phyloP scores from a whole-genome alignment of 2,113 vertebrate genomes.

The Corythornis cristatus region DNA sequence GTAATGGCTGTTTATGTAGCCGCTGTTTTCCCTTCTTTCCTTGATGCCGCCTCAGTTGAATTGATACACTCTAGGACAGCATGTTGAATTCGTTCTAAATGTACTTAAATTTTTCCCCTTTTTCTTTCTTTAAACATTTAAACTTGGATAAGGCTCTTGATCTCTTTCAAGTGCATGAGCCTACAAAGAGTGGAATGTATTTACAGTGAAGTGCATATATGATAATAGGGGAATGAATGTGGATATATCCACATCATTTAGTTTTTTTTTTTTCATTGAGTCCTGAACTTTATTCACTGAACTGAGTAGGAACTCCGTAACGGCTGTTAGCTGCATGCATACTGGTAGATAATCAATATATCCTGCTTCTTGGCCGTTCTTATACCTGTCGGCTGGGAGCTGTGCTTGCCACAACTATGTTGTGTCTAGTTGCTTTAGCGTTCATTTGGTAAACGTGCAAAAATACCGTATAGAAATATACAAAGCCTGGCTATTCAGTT shows the following conservation, averaged over 20 bases:
- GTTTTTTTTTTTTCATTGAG: neutral
- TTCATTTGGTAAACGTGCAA: neutral
- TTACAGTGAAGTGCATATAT: neutral
- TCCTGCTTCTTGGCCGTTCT: neutral
- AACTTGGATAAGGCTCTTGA: neutral
- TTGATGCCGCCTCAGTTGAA: neutral
- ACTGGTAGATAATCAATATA: neutral
- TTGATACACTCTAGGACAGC: neutral
- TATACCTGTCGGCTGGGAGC: neutral
- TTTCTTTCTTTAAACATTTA: neutral
- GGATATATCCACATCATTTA: neutral
- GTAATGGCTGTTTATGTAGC: neutral
- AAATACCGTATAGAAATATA: neutral
- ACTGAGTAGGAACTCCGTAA: neutral
- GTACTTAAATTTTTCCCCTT: neutral
- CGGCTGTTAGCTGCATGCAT: neutral
- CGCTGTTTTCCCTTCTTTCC: neutral
- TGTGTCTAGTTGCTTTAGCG: neutral
- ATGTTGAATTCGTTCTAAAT: neutral
- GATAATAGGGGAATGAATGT: neutral
- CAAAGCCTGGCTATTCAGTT: neutral
- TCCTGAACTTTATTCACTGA: neutral
- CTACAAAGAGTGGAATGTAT: neutral
- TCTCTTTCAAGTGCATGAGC: neutral
- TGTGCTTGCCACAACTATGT: neutral